phyloP scores from a whole-genome alignment of 64 coral and sea anemone species.

The Platygyra sinensis region DNA sequence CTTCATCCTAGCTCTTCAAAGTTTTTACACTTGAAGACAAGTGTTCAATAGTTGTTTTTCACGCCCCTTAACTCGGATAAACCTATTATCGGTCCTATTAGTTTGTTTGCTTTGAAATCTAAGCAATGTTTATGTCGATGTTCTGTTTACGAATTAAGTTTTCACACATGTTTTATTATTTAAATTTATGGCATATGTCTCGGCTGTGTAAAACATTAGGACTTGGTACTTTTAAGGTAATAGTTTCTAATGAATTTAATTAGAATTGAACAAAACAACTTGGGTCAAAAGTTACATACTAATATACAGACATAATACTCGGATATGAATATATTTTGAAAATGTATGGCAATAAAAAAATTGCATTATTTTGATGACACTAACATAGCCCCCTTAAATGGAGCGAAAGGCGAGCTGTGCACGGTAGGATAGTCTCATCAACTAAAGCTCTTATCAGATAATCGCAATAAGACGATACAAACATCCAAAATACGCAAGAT shows the following conservation, averaged over 20 bases:
- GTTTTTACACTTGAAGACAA: background rate
- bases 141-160: background rate
- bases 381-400: background rate
- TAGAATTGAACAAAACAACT: no score
- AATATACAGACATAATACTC: background rate
- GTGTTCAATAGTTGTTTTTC: background rate
- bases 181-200: background rate
- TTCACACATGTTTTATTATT: constrained; percentile 12
- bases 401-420: background rate
- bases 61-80: constrained; percentile 4
- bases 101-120: background rate
- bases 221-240: background rate
- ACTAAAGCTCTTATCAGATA: constrained; percentile 3
- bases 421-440: background rate
- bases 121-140: background rate
- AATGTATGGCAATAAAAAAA: no score
- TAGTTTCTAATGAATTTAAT: background rate
- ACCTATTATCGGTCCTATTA: background rate
- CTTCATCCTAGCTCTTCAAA: background rate
- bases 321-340: no score
- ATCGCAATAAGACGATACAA: background rate
- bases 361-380: no score
- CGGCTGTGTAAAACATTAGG: background rate
- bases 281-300: background rate
- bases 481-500: background rate